Evolutionary conservation across 1,140 invertebrate genomes (phyloP), one percentile per base, ranked within the genome.

Genomic region (Latrodectus geometricus): DNA sequence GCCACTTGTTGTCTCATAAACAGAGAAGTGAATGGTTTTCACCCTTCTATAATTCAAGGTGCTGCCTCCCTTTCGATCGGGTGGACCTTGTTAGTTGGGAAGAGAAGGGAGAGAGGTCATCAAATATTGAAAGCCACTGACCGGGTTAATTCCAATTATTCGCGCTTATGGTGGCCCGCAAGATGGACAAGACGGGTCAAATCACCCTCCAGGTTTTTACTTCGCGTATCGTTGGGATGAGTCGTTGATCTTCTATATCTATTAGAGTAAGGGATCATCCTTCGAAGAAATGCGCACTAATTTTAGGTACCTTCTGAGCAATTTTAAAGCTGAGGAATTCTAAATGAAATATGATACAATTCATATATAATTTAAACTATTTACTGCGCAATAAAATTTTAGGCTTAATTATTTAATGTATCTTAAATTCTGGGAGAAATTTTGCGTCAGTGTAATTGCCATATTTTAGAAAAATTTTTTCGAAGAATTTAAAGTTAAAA

Each of bases 131-230:
- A 49, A 12, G 9, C 17, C 54, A 21, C 75, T 77, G 83, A 85
- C 83, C 83, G 83, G 74, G 74, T 85, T 85, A 85, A 85, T 85
- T 61, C 74, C 83, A 85, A 85, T 85, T 85, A 85, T 85, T 77
- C 83, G 83, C 83, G 74, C 83, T 85, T 81, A 49, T 23, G 50
- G 35, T 35, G 54, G 20, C 50, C 65, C 65, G 20, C 79, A 73
- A 82, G 79, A 74, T 75, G 61, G 81, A 75, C 74, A 77, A 76
- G 69, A 23, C 23, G 9, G 35, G 9, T 17, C 56, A 56, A 68
- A 85, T 70, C 74, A 72, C 74, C 83, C 68, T 73, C 77, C 52
- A 48, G 72, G 83, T 20, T 85, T 85, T 85, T 85, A 85, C 77
- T 69, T 85, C 73, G 66, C 17, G 66, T 56, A 85, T 77, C 65